These are phyloP conservation scores for Galemys pyrenaicus DNA, from an alignment of 2,113 vertebrate genomes.

Conservation along the genomic window DNA sequence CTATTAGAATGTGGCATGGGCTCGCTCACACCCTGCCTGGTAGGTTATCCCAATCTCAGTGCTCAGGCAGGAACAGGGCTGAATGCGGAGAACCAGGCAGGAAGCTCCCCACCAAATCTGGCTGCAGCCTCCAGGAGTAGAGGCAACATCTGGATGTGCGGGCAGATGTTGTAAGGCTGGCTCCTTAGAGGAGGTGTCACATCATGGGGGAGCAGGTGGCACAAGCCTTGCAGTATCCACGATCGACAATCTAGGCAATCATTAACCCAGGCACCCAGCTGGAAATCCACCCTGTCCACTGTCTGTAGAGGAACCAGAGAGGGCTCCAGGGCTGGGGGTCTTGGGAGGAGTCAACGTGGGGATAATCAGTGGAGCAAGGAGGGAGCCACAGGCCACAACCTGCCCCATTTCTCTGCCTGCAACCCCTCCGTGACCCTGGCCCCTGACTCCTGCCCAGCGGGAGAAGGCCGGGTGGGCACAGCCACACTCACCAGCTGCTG, in stretches of 20 bases:
- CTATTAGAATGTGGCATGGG: not conserved
- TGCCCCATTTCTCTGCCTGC: not conserved
- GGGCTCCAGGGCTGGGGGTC: not conserved
- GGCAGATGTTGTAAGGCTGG: slow-evolving; percentile 3
- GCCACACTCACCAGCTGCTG: slow-evolving; percentile 84
- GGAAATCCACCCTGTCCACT: not conserved
- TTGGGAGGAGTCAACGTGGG: not conserved
- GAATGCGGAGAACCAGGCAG: not conserved
- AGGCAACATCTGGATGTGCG: slow-evolving; percentile 5
- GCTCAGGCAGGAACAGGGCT: not conserved
- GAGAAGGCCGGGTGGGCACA: not conserved
- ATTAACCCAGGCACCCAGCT: not conserved
- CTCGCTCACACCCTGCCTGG: not conserved
- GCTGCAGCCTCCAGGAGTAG: not conserved
- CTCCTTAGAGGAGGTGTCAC: slow-evolving; percentile 7
- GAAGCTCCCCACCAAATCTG: not conserved
- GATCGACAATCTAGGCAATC: not conserved
- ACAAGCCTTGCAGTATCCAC: not conserved
- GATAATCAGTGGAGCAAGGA: not conserved
- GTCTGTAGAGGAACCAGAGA: not conserved
- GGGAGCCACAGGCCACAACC: not conserved
- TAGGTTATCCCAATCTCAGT: not conserved
- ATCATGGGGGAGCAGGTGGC: not conserved
- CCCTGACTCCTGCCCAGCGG: not conserved
- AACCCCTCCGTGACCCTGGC: not conserved